These are phyloP conservation scores for Macheiramphus alcinus DNA, from an alignment of 2,113 vertebrate genomes.

Conservation along the genomic window DNA sequence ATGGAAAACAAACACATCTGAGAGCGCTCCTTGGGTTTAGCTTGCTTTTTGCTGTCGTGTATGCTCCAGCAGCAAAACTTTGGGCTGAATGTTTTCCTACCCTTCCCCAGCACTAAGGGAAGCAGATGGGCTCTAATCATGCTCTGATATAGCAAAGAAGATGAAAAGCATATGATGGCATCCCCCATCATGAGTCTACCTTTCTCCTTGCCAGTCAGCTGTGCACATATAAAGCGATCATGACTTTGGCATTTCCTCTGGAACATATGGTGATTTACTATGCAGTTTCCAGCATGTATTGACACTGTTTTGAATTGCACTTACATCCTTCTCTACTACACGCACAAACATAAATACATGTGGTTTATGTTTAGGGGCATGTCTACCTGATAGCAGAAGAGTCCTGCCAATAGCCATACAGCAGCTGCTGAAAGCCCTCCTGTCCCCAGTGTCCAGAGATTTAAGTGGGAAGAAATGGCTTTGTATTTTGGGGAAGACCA, in stretches of 20 bases:
- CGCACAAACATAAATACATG: background rate
- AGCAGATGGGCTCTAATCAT: constrained; percentile 42
- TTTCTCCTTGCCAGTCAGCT: constrained; percentile 50
- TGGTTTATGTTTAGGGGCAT: background rate
- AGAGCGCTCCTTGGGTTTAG: background rate
- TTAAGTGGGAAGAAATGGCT: background rate
- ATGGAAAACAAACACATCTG: background rate
- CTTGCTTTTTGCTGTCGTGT: background rate
- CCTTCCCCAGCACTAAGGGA: background rate
- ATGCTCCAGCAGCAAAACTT: constrained; percentile 29
- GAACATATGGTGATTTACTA: constrained; percentile 56
- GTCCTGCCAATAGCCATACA: background rate
- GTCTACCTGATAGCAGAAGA: background rate
- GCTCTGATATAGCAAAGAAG: background rate
- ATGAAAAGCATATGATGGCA: constrained; percentile 44
- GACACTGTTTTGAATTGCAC: background rate
- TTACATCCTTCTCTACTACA: background rate
- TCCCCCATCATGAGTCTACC: constrained; percentile 11
- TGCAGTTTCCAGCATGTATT: background rate
- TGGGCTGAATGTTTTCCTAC: background rate
- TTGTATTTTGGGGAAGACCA: background rate
- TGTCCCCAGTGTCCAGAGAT: background rate
- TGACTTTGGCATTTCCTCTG: constrained; percentile 54
- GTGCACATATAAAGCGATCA: constrained; percentile 32
- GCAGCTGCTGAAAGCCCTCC: background rate